phyloP scores from a whole-genome alignment of 2,113 vertebrate genomes.

The Bubo scandiacus region DNA sequence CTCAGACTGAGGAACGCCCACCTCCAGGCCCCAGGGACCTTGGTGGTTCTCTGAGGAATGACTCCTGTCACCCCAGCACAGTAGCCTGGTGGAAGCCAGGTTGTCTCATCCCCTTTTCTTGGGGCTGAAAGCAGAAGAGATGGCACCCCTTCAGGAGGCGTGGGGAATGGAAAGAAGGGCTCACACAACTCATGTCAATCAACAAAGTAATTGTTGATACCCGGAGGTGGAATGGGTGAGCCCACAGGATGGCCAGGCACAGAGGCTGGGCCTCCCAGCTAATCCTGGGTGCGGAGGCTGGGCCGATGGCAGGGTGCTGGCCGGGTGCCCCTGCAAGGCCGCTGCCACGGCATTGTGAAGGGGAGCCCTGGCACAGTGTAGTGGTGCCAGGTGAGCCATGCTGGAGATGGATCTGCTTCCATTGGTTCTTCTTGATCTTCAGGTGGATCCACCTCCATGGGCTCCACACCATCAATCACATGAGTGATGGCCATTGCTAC shows the following conservation, averaged over 20 bases:
- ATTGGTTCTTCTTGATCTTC: not conserved
- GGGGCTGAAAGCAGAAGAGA: not conserved
- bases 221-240: not conserved
- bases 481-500: rapidly evolving
- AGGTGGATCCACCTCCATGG: not conserved
- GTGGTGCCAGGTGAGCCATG: not conserved
- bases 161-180: not conserved
- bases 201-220: not conserved
- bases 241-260: not conserved
- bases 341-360: not conserved
- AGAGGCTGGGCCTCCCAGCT: not conserved
- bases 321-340: rapidly evolving
- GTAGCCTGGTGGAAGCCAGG: not conserved
- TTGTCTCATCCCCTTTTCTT: not conserved
- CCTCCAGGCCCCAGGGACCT: not conserved
- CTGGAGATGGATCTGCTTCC: not conserved
- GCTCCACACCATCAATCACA: not conserved
- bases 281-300: rapidly evolving
- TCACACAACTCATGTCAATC: not conserved
- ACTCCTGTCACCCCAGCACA: rapidly evolving
- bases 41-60: rapidly evolving
- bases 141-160: not conserved
- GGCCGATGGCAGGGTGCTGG: not conserved
- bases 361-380: not conserved
- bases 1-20: not conserved